Evolutionary conservation across 1,140 invertebrate species (phyloP).

Genomic region (Bilobella aurantiaca): DNA sequence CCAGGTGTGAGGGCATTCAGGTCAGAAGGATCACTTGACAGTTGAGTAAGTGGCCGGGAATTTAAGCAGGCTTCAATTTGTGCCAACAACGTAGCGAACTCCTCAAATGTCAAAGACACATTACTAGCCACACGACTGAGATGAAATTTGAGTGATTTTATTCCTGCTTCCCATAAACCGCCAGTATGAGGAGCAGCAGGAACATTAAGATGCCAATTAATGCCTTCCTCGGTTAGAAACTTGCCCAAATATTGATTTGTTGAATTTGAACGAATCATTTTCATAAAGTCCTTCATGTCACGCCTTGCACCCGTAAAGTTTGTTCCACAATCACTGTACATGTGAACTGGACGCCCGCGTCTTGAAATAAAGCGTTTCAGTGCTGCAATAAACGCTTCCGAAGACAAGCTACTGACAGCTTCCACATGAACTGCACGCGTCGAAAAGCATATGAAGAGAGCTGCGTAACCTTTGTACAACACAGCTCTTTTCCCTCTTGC

Average conservation of each 20-base stretch:
- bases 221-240: neutral
- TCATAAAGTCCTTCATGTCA: conserved; percentile 6
- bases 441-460: conserved; percentile 41
- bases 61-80: conserved; percentile 38
- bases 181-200: conserved; percentile 35
- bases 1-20: conserved; percentile 33
- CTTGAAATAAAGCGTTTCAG: conserved; percentile 40
- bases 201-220: conserved; percentile 35
- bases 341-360: conserved; percentile 32
- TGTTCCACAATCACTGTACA: conserved; percentile 41
- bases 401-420: conserved; percentile 38
- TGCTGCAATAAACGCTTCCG: conserved; percentile 39
- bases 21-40: conserved; percentile 36
- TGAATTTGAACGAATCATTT: neutral
- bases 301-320: conserved; percentile 39
- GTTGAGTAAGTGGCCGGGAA: conserved; percentile 30
- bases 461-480: conserved; percentile 39
- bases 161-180: conserved; percentile 35
- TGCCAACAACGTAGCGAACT: conserved; percentile 33
- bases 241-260: neutral
- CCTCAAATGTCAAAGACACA: conserved; percentile 28
- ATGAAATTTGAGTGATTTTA: conserved; percentile 17
- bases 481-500: conserved; percentile 23
- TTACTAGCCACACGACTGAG: neutral
- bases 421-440: conserved; percentile 43